Evolutionary conservation across 2,888 invertebrate species (phyloP).

Genomic region (Perithous albicinctus): DNA sequence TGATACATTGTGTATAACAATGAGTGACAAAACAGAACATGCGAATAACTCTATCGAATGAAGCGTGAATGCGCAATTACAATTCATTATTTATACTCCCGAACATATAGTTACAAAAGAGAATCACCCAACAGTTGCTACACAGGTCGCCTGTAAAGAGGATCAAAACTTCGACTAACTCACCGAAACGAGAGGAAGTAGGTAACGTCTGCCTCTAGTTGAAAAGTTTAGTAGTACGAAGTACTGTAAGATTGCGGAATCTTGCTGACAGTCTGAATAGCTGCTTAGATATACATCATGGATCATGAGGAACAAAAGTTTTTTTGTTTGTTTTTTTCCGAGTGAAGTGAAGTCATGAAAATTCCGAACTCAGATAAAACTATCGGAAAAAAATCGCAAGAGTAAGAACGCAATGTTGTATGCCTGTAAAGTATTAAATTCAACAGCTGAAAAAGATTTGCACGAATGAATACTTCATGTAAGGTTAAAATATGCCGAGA

Average conservation of each 20-base stretch:
- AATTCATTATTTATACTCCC: slow-evolving; percentile 47
- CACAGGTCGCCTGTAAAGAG: not conserved
- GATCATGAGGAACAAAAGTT: not conserved
- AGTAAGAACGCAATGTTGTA: not conserved
- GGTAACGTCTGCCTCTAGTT: not conserved
- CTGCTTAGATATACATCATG: not conserved
- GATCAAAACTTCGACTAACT: not conserved
- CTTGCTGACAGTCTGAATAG: not conserved
- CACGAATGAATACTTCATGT: not conserved
- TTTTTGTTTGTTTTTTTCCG: not conserved
- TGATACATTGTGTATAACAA: slow-evolving; percentile 2
- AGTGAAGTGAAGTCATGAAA: not conserved
- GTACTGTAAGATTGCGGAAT: slow-evolving; percentile 8
- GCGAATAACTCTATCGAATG: slow-evolving; percentile 19
- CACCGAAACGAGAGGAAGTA: not conserved
- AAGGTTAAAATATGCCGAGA: not conserved
- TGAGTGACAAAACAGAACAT: slow-evolving; percentile 18
- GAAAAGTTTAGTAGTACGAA: slow-evolving; percentile 15
- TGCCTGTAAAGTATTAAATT: not conserved
- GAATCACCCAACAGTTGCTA: not conserved
- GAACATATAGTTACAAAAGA: not conserved
- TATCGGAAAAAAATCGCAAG: not conserved
- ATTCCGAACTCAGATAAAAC: not conserved
- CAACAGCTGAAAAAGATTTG: not conserved
- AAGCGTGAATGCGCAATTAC: slow-evolving; percentile 57